Evolutionary conservation across 2,797 vertebrate genomes (phyloP), one percentile per base, ranked within the genome.

Genomic region (Sebastes variabilis): DNA sequence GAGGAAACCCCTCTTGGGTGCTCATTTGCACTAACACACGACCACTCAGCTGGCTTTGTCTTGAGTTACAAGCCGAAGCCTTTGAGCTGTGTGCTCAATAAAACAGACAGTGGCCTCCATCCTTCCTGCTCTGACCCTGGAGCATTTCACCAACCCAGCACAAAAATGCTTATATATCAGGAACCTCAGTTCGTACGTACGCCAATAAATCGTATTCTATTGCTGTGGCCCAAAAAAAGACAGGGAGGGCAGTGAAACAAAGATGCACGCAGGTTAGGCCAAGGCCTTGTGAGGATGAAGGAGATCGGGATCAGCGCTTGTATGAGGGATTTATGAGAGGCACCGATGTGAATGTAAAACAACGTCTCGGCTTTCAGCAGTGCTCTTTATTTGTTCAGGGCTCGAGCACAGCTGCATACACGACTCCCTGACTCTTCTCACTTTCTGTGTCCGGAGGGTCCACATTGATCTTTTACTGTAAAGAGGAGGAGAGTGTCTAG

Each of bases 301-400:
- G 65, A 79, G 62, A 77, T 81, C 14, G 7, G 54, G 27, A 78
- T 86, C 75, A 77, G 64, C 68, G 54, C 74, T 75, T 66, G 77
- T 86, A 75, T 46, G 73, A 79, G 77, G 70, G 85, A 86, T 90
- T 92, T 81, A 84, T 79, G 74, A 85, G 70, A 52, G 75, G 76
- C 66, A 69, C 56, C 59, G 67, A 75, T 54, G 75, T 88, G 82
- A 90, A 87, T 84, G 71, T 81, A 76, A 85, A 86, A 80, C 72
- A 77, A 83, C 24, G 30, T 72, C 84, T 88, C 77, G 78, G 64
- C 60, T 89, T 87, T 93, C 91, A 91, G 81, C 80, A 52, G 64
- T 10, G 12, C 34, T 81, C 27, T 67, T 67, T 75, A 72, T 87
- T 80, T 79, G 71, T 78, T 79, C 55, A 64, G 52, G 70, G 69